Conservation (phyloP, 2,888 invertebrate genomes). For the Cephus pulcher region DNA sequence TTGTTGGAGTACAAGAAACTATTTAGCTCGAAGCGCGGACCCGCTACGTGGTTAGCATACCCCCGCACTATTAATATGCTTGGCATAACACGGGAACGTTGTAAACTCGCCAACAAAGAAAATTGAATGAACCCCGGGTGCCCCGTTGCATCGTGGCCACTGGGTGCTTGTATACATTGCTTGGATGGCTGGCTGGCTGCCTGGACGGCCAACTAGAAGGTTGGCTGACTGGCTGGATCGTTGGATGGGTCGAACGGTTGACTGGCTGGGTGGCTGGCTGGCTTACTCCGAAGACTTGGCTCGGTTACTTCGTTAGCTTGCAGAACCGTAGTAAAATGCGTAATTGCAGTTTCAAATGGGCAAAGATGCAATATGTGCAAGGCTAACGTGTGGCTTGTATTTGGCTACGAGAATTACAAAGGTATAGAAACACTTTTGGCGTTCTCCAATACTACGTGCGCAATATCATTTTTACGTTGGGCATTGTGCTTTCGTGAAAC, state of each 20-base stretch:
- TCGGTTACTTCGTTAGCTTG: background rate
- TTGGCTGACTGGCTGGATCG: background rate
- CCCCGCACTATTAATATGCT: conserved; percentile 52
- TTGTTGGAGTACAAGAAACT: conserved; percentile 26
- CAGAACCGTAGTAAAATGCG: background rate
- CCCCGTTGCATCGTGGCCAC: background rate
- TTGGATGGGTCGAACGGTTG: background rate
- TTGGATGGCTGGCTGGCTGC: background rate
- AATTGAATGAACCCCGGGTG: conserved; percentile 43
- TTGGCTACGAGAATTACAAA: background rate
- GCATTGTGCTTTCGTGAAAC: background rate
- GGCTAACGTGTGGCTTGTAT: background rate
- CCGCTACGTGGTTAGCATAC: conserved; percentile 45
- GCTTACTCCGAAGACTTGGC: background rate
- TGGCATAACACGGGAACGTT: conserved; percentile 43
- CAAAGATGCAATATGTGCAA: background rate
- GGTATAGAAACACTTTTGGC: background rate
- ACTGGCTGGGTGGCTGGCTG: background rate
- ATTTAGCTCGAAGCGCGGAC: conserved; percentile 30
- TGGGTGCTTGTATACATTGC: background rate
- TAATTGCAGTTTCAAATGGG: background rate
- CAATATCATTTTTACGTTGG: background rate
- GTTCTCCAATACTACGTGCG: background rate
- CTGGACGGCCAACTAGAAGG: background rate
- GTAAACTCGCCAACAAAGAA: conserved; percentile 56